These are phyloP conservation scores for Chitala chitala DNA, from an alignment of 2,113 vertebrate species.

Conservation along the genomic window DNA sequence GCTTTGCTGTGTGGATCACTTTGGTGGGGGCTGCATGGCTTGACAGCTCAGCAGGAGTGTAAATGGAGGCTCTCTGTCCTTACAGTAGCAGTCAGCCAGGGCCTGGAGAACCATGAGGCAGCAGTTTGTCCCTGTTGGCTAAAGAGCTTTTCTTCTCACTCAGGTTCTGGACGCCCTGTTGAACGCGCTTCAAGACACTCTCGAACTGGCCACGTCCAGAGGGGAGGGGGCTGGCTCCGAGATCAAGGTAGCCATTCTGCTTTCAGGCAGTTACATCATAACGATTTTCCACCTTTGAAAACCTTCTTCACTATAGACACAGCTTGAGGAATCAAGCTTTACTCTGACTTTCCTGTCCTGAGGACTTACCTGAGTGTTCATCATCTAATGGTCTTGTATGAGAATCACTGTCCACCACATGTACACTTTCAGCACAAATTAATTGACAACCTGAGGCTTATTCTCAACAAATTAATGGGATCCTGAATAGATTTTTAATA, in stretches of 20 bases:
- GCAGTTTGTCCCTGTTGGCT: not conserved
- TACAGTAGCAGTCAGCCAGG: no score
- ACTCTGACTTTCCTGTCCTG: not conserved
- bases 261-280: not conserved
- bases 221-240: slow-evolving; percentile 74
- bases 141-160: slow-evolving; percentile 24
- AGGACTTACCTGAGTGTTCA: no score
- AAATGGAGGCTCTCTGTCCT: no score
- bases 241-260: slow-evolving; percentile 66
- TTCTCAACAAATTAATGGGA: not conserved
- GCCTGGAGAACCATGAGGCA: no score
- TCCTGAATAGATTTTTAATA: not conserved
- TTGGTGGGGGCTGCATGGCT: no score
- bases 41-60: no score
- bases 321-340: not conserved
- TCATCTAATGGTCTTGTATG: no score
- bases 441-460: not conserved
- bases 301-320: no score
- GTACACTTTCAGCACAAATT: no score
- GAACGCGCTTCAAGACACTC: slow-evolving; percentile 82
- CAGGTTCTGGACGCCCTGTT: slow-evolving; percentile 86
- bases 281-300: not conserved
- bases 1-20: no score
- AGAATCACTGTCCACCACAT: no score
- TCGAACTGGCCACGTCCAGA: slow-evolving; percentile 75